phyloP scores from a whole-genome alignment of 2,113 vertebrate genomes.

The Saccopteryx leptura region DNA sequence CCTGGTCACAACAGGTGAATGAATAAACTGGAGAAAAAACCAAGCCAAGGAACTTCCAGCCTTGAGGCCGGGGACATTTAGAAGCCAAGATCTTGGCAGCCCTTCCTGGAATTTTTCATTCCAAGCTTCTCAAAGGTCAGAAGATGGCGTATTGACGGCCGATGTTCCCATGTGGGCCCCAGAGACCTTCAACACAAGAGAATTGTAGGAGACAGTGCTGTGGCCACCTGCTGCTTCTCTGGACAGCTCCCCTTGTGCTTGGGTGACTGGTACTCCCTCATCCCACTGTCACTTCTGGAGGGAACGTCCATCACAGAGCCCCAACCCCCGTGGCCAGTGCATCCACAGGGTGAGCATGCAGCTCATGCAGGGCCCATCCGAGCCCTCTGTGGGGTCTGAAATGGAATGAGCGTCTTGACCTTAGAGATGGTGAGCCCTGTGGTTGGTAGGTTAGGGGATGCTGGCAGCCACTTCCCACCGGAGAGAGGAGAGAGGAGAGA shows the following conservation, averaged over 20 bases:
- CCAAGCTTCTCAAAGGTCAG: background rate
- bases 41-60: background rate
- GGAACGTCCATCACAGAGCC: background rate
- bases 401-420: background rate
- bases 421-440: background rate
- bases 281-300: background rate
- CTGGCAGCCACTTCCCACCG: background rate
- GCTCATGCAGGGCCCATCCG: background rate
- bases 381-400: background rate
- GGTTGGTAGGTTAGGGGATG: background rate
- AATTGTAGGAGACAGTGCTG: fast-evolving
- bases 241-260: background rate
- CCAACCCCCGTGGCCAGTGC: background rate
- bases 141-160: background rate
- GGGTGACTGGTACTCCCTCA: background rate
- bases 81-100: background rate
- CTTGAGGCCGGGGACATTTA: background rate
- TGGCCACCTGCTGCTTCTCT: background rate
- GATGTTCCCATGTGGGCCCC: background rate
- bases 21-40: background rate
- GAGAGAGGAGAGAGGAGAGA: background rate
- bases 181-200: background rate
- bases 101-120: conserved; percentile 9
- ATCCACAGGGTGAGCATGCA: background rate
- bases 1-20: background rate